phyloP scores from a whole-genome alignment of 1,140 invertebrate genomes.

The Megalopta genalis region DNA sequence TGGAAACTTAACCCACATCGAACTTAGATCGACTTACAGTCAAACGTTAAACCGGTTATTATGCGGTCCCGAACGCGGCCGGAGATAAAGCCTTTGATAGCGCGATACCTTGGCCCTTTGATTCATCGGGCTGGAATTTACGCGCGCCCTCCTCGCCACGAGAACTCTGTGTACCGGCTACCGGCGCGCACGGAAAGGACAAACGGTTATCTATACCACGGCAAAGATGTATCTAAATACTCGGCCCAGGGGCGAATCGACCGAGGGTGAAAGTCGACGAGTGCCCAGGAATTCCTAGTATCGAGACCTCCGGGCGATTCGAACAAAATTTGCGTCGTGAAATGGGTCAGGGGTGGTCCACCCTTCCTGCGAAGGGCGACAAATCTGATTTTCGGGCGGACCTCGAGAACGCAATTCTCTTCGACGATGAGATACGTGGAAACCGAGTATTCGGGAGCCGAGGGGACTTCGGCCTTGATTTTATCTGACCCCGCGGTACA shows the following conservation, averaged over 20 bases:
- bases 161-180: not conserved
- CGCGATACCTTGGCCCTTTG: not conserved
- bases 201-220: conserved; percentile 19
- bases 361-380: conserved; percentile 41
- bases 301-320: conserved; percentile 58
- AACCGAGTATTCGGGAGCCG: not conserved
- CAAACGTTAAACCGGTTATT: conserved; percentile 21
- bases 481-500: too few species aligned
- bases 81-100: conserved; percentile 30
- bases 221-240: conserved; percentile 62
- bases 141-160: not conserved
- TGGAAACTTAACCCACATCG: conserved; percentile 23
- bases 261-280: conserved; percentile 48
- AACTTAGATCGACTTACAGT: conserved; percentile 3
- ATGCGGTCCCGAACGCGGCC: not conserved
- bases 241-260: conserved; percentile 46
- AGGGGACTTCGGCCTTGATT: not conserved
- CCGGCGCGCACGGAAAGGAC: not conserved
- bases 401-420: conserved; percentile 38
- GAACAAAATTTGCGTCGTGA: conserved; percentile 62
- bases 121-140: conserved; percentile 20
- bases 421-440: conserved; percentile 19
- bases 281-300: conserved; percentile 62
- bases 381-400: conserved; percentile 57
- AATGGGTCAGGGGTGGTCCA: conserved; percentile 65